Conservation (phyloP, 2,888 invertebrate genomes). For the Troides oblongomaculatus region DNA sequence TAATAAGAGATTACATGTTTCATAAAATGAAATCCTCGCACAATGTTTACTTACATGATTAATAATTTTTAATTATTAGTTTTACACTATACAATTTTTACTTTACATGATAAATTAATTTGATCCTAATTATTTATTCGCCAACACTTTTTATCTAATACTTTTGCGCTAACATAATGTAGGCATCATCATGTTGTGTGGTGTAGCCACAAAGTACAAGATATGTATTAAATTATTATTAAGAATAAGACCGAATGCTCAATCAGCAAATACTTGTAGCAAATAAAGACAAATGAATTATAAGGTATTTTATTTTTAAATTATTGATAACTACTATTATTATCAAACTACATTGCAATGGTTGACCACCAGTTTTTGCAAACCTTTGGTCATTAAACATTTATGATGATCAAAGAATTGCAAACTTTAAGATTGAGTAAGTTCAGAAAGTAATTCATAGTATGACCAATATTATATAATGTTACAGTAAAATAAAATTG, state of each 20-base stretch:
- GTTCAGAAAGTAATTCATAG: too few species aligned
- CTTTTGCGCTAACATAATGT: slow-evolving; percentile 9
- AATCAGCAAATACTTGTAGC: slow-evolving; percentile 17
- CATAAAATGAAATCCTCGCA: slow-evolving; percentile 33
- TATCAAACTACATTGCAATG: neutral
- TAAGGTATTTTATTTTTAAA: slow-evolving; percentile 2
- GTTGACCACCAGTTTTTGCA: neutral
- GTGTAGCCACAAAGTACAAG: slow-evolving; percentile 29
- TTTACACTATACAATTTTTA: slow-evolving; percentile 14
- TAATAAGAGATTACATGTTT: slow-evolving; percentile 17
- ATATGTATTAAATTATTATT: slow-evolving; percentile 24
- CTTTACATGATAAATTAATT: slow-evolving; percentile 10
- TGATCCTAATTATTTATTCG: slow-evolving; percentile 9
- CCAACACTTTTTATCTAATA: slow-evolving; percentile 10
- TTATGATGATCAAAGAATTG: too few species aligned
- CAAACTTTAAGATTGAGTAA: too few species aligned
- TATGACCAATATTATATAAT: too few species aligned
- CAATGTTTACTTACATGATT: slow-evolving; percentile 19
- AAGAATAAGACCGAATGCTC: slow-evolving; percentile 27
- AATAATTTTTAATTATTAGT: slow-evolving; percentile 15
- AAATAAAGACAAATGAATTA: slow-evolving; percentile 26
- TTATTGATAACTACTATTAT: neutral
- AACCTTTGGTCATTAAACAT: too few species aligned
- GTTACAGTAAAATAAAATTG: too few species aligned
- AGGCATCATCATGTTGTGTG: slow-evolving; percentile 15